Evolutionary conservation across 2,888 invertebrate genomes (phyloP).

Genomic region (Ormyrus nitidulus): DNA sequence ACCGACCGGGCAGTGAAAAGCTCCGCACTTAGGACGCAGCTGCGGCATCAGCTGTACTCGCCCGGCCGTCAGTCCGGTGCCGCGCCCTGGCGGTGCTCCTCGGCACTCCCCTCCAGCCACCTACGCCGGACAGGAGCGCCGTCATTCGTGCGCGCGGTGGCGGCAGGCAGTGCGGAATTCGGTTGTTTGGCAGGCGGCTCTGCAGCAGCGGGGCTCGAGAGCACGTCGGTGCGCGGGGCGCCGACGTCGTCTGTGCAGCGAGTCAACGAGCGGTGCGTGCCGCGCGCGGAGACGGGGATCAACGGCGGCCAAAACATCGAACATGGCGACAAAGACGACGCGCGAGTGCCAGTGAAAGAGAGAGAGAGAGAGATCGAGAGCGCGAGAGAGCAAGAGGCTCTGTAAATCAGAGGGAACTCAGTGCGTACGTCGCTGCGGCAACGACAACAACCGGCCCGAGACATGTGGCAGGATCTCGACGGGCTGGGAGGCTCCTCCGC

Average conservation of each 20-base stretch:
- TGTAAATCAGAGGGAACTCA: too few relatives aligned
- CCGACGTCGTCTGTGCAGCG: neutral
- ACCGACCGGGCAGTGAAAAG: too few relatives aligned
- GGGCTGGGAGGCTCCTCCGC: slow-evolving; percentile 69
- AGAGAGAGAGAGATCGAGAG: neutral
- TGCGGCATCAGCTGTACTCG: too few relatives aligned
- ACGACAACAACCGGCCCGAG: too few relatives aligned
- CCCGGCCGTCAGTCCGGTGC: neutral
- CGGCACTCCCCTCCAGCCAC: neutral
- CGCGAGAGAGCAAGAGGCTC: neutral
- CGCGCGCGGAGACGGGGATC: neutral
- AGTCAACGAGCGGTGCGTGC: neutral
- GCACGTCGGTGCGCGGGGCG: neutral
- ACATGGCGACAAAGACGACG: too few relatives aligned
- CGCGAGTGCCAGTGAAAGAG: too few relatives aligned
- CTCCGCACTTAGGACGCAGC: too few relatives aligned
- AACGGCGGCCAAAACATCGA: too few relatives aligned
- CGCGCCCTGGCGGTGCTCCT: slow-evolving; percentile 12
- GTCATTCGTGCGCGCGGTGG: too few relatives aligned
- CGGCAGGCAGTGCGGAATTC: slow-evolving; percentile 11
- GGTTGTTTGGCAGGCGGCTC: slow-evolving; percentile 9
- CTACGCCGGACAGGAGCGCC: neutral
- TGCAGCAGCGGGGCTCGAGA: too few relatives aligned
- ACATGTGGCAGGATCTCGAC: slow-evolving; percentile 73
- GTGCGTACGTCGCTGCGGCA: too few relatives aligned